Evolutionary conservation across 2,888 invertebrate species (phyloP).

Genomic region (Malacosoma neustria): DNA sequence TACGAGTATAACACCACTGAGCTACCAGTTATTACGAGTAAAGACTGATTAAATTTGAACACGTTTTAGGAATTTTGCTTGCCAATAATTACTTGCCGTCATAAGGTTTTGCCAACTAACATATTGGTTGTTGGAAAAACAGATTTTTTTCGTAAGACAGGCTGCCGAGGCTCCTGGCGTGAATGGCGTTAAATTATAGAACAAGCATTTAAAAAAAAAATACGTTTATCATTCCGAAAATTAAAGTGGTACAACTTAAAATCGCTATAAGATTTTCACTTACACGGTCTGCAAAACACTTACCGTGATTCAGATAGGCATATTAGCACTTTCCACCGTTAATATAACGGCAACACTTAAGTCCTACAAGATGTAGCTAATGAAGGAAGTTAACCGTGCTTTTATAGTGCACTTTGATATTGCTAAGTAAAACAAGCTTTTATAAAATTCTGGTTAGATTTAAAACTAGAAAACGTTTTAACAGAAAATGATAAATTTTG

Average conservation of each 20-base stretch:
- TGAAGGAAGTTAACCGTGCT: constrained; percentile 10
- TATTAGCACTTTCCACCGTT: constrained; percentile 17
- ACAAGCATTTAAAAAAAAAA: no score
- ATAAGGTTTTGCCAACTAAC: no score
- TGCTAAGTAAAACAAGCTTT: neutral
- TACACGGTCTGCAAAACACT: neutral
- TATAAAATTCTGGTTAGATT: neutral
- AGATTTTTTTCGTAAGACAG: no score
- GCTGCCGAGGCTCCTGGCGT: no score
- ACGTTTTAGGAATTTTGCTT: no score
- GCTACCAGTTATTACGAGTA: no score
- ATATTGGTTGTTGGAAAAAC: no score
- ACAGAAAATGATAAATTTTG: no score
- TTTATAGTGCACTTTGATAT: constrained; percentile 4
- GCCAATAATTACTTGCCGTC: no score
- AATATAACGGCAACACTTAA: constrained; percentile 15
- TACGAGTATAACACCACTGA: no score
- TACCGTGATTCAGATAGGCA: constrained; percentile 8
- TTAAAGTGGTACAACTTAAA: neutral
- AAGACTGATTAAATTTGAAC: no score
- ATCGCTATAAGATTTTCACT: neutral
- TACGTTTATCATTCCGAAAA: neutral
- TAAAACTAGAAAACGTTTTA: neutral
- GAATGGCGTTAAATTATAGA: no score
- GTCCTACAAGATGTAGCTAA: constrained; percentile 13